phyloP scores from a whole-genome alignment of 2,113 vertebrate genomes.

The Pimephales promelas region DNA sequence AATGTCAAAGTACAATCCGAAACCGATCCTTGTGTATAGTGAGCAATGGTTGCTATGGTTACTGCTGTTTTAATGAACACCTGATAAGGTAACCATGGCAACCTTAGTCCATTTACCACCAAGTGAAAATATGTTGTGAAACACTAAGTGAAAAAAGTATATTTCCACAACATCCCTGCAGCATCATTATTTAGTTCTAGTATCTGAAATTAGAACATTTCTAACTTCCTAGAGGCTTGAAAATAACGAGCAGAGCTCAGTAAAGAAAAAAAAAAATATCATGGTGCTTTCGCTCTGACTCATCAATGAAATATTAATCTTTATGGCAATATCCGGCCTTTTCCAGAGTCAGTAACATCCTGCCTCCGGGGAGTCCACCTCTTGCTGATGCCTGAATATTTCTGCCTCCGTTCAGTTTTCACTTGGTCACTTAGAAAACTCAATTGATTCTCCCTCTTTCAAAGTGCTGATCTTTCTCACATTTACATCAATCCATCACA shows the following conservation, averaged over 20 bases:
- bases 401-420: conserved; percentile 25
- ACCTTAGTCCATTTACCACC: neutral
- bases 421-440: conserved; percentile 4
- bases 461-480: conserved; percentile 30
- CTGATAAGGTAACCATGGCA: conserved; percentile 2
- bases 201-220: neutral
- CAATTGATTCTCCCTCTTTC: conserved; percentile 24
- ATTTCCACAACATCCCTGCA: neutral
- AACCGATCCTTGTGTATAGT: neutral
- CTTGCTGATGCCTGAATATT: conserved; percentile 40
- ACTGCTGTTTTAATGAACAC: neutral
- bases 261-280: conserved; percentile 18
- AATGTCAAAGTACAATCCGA: neutral
- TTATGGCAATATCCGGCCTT: conserved; percentile 49
- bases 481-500: conserved; percentile 33
- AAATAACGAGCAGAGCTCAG: neutral
- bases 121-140: neutral
- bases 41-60: conserved; percentile 2
- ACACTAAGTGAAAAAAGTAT: neutral
- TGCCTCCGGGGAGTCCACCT: conserved; percentile 25
- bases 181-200: neutral
- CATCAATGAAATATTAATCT: conserved; percentile 49
- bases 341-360: conserved; percentile 37
- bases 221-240: neutral
- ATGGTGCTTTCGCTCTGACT: conserved; percentile 4